phyloP scores from a whole-genome alignment of 2,888 invertebrate species.

The Drosophila formosana region DNA sequence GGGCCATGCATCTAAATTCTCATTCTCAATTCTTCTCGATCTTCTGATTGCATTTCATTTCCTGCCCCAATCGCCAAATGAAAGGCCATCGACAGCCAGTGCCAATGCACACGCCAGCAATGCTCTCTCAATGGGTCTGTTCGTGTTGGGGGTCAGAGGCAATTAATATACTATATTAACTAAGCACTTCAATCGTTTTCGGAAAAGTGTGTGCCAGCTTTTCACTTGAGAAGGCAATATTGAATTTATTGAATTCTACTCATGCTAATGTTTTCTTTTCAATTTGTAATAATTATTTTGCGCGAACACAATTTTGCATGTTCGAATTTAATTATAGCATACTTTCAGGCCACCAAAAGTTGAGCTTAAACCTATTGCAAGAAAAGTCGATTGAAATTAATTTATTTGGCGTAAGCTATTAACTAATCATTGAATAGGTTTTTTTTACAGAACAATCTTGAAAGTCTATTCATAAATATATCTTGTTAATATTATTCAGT shows the following conservation, averaged over 20 bases:
- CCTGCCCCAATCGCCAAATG: slow-evolving; percentile 25
- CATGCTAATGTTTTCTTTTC: too few species aligned
- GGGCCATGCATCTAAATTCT: slow-evolving; percentile 9
- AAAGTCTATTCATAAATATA: too few species aligned
- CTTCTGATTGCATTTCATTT: slow-evolving; percentile 49
- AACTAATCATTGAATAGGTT: too few species aligned
- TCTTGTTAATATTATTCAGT: too few species aligned
- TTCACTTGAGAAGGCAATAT: neutral
- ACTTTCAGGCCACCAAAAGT: slow-evolving; percentile 12
- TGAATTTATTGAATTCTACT: neutral
- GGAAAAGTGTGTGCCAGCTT: neutral
- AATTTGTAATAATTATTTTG: too few species aligned
- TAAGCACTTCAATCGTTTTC: neutral
- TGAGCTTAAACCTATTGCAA: neutral
- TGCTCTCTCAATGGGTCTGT: neutral
- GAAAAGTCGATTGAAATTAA: neutral
- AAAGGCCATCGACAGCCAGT: neutral
- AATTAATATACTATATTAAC: slow-evolving; percentile 3
- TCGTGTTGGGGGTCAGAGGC: neutral
- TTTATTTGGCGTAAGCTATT: too few species aligned
- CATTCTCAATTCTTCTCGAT: neutral
- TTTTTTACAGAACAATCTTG: too few species aligned
- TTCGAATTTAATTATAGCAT: slow-evolving; percentile 5
- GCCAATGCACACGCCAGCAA: neutral
- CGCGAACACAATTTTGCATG: neutral